Evolutionary conservation across 1,140 invertebrate genomes (phyloP).

Genomic region (Drosophila sturtevanti): DNA sequence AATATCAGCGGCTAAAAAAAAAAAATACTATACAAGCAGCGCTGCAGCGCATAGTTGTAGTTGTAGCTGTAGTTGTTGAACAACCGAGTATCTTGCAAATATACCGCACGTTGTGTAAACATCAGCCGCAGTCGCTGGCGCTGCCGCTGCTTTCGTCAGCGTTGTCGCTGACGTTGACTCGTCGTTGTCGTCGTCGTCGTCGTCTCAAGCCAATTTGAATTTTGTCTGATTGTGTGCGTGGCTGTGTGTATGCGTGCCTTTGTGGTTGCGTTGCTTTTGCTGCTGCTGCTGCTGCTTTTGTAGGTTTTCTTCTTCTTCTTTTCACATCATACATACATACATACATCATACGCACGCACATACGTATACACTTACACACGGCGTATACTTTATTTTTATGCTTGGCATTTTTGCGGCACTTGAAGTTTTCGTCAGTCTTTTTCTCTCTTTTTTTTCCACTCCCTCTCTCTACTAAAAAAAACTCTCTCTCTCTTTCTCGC

Average conservation of each 20-base stretch:
- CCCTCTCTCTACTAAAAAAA: too few species aligned
- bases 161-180: not conserved
- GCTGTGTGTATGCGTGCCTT: conserved; percentile 12
- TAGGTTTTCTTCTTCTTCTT: conserved; percentile 58
- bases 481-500: not conserved
- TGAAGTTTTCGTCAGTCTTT: conserved; percentile 47
- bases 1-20: conserved; percentile 51
- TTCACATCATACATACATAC: too few species aligned
- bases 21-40: conserved; percentile 59
- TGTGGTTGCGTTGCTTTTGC: conserved; percentile 35
- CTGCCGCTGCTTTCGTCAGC: conserved; percentile 32
- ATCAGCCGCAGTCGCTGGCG: conserved; percentile 51
- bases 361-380: conserved; percentile 26
- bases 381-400: conserved; percentile 75
- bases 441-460: conserved; percentile 18
- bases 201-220: conserved; percentile 52
- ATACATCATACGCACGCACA: conserved; percentile 27
- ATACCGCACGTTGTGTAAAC: conserved; percentile 75
- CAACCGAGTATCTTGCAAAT: conserved; percentile 58
- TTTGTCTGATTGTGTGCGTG: conserved; percentile 19
- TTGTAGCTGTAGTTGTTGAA: conserved; percentile 31
- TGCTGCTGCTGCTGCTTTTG: conserved; percentile 53
- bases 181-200: conserved; percentile 21
- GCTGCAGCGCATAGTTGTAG: conserved; percentile 35
- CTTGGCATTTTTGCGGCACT: conserved; percentile 76